Evolutionary conservation across 2,888 invertebrate genomes (phyloP), one percentile per base, ranked within the genome.

Genomic region (Pristionchus fissidentatus): DNA sequence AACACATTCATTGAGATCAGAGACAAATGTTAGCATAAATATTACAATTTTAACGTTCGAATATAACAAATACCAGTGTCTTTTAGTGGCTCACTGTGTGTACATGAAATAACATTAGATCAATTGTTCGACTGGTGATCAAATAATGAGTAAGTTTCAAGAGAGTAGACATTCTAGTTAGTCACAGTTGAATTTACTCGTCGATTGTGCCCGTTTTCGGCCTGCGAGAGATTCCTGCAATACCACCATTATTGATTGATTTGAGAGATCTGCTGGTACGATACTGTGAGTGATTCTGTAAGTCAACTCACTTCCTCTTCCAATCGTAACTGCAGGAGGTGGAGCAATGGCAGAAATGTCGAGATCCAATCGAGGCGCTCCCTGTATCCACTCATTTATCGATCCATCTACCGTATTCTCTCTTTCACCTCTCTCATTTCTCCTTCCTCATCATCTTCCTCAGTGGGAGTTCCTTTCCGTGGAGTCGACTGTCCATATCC

Each of bases 281-380:
- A n/a, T n/a, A n/a, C n/a, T n/a, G n/a, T n/a, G n/a, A n/a, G n/a
- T n/a, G 13, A 49, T 15, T 15, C 49, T 49, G 19, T 19, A 49
- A 49, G 13, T 49, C 13, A 55, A 55, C 62, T 62, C 3, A 62
- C 62, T 62, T n/a, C 15, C 7, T 62, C 62, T 62, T 62, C 32
- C 22, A 32, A 35, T 62, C 32, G 22, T 32, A 15, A 62, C 10
- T 32, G 3, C 15, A 7, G 77, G 77, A 38, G 49, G 77, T n/a
- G 77, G 77, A n/a, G 77, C 77, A 32, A 77, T 77, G 32, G 77
- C 77, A 19, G 77, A 77, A 22, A 77, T 77, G 29, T 77, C 77
- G 32, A 77, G 77, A 38, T 77, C 77, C 2, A 77, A 8, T 32
- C 52, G 77, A 52, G 77, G 77, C 46, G 29, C 5, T 10, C 32